Evolutionary conservation across 2,797 vertebrate genomes (phyloP).

Genomic region (Tarsius wallacei): DNA sequence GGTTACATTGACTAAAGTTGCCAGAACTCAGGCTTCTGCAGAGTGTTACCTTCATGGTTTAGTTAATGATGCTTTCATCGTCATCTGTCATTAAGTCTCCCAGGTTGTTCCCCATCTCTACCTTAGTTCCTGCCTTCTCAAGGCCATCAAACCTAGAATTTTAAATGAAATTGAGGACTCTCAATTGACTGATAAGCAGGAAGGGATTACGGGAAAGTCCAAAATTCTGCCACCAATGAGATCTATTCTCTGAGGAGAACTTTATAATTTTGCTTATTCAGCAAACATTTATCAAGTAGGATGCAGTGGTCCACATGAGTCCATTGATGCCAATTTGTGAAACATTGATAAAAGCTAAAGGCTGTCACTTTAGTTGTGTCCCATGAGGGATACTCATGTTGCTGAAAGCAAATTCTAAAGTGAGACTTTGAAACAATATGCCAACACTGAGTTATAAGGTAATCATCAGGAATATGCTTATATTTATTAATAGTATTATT

Average conservation of each 20-base stretch:
- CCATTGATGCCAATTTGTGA: conserved; percentile 18
- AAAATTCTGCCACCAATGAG: conserved; percentile 24
- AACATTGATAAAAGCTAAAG: conserved; percentile 39
- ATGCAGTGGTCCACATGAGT: neutral
- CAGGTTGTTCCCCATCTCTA: neutral
- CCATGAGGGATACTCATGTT: neutral
- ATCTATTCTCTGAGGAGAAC: conserved; percentile 14
- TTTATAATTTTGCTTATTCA: conserved; percentile 64
- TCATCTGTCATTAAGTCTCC: neutral
- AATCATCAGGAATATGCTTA: neutral
- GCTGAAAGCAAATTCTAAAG: conserved; percentile 45
- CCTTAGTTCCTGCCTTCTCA: neutral
- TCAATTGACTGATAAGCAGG: neutral
- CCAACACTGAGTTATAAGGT: neutral
- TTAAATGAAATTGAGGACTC: neutral
- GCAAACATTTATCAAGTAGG: conserved; percentile 42
- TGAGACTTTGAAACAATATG: conserved; percentile 16
- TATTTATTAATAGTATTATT: conserved; percentile 11
- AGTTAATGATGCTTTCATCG: neutral
- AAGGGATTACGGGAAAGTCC: neutral
- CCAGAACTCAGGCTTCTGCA: neutral
- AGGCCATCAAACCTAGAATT: neutral
- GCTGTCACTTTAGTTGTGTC: conserved; percentile 25
- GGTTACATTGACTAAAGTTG: neutral
- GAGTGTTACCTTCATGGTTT: neutral